Base-by-base conservation (phyloP, 2,113 vertebrate genomes). In the Zosterops pallidus region DNA sequence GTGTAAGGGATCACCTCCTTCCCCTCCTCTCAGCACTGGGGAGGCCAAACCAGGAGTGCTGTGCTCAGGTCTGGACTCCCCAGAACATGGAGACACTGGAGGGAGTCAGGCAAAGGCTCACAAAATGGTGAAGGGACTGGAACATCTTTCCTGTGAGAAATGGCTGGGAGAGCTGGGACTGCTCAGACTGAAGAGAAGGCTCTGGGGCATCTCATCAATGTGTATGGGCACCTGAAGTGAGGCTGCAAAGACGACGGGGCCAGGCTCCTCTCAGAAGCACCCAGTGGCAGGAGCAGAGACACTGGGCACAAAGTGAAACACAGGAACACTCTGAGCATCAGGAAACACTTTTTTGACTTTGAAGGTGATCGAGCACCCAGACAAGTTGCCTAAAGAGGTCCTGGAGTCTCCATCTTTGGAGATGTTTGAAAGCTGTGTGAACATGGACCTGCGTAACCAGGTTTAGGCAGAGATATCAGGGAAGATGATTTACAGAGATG, bases 181-280 rank as follows among this genome's bases (percentile, higher is more conserved):
- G 17, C 3, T 72, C 41, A 49, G 10, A 16, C 44, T 37, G 63
- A 60, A 57, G 31, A 71, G 21, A 64, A 35, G 39, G 35, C 35
- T 91, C 33, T 9, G 12, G 19, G 26, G 4, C 18, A 67, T 39
- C 29, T 62, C 7, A 44, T 6, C 26, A 41, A 9, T 6, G 20
- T 3, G 1, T 2, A 22, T 11, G 35, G 71, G 55, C 5, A 19
- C 14, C 28, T 46, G 35, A 29, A 35, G 10, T 21, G 24, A 78
- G 5, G 26, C 19, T 64, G 22, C 42, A 86, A 53, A 20, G 59
- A 35, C 5, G 28, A 57, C 0, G 0, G 20, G 41, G 11, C 24
- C 62, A 28, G 53, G 33, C n/a, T 91, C 53, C 60, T 35, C 7
- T 15, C 49, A 55, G 62, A 12, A 20, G 14, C 77, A n/a, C 5